Conservation (phyloP, 2,888 invertebrate species). For the Eudemis profundana region DNA sequence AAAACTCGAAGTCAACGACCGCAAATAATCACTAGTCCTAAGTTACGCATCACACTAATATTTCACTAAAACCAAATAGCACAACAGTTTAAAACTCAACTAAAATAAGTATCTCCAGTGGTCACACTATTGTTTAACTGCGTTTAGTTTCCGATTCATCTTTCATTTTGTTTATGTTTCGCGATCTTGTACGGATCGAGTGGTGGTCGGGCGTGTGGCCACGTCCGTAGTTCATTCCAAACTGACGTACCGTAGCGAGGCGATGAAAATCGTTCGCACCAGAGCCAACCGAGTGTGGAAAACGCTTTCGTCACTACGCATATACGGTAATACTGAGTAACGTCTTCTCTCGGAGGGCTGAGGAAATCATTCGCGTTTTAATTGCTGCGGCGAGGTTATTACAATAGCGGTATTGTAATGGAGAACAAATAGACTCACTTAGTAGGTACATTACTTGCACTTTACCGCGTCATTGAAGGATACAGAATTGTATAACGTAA, state of each 20-base stretch:
- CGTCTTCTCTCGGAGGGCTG: constrained; percentile 34
- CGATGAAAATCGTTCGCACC: constrained; percentile 65
- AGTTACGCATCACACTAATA: constrained; percentile 27
- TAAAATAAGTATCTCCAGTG: constrained; percentile 14
- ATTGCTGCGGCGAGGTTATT: constrained; percentile 36
- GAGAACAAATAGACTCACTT: constrained; percentile 29
- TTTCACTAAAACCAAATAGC: constrained; percentile 24
- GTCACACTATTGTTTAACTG: constrained; percentile 13
- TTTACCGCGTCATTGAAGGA: neutral
- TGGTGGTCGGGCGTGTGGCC: constrained; percentile 53
- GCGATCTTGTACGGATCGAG: constrained; percentile 51
- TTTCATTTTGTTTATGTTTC: constrained; percentile 65
- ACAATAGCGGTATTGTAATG: constrained; percentile 39
- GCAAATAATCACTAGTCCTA: constrained; percentile 30
- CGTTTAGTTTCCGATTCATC: constrained; percentile 22
- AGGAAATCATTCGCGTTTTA: constrained; percentile 42
- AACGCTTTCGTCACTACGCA: constrained; percentile 67
- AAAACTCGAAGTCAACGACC: constrained; percentile 40
- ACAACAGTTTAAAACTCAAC: constrained; percentile 9
- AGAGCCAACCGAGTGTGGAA: constrained; percentile 62
- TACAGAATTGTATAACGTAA: too few species aligned
- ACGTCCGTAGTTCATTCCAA: constrained; percentile 49
- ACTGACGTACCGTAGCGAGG: constrained; percentile 57
- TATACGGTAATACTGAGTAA: constrained; percentile 40
- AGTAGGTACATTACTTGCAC: neutral